Base-by-base conservation (phyloP, 2,888 invertebrate species). In the Chalcosyrphus nemorum region DNA sequence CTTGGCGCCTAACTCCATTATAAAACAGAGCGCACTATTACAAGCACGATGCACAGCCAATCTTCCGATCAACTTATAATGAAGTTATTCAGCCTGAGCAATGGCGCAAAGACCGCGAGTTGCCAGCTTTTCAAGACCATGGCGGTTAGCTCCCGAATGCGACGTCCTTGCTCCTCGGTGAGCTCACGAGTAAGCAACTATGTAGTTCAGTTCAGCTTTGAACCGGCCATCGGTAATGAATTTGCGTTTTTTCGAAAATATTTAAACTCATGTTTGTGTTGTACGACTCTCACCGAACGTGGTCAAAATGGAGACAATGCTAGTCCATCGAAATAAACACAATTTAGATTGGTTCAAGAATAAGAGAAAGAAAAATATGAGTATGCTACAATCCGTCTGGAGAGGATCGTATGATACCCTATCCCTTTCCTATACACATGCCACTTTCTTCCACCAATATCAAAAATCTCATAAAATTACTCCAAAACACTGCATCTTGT, bases 161-260 rank as follows among this genome's bases (percentile, higher is more conserved):
- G 95, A 86, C 99, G 95, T 63, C 98, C 98, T 89, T 99, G 99
- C 92, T 99, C 99, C 92, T 99, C 99, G 72, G 99, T 99, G 88
- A 99, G 93, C 92, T 99, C 99, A 91, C 99, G 95, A 92, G 98
- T 99, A 84, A 99, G 93, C 92, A 99, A 99, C 94, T 99, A n/a
- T n/a, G n/a, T n/a, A 98, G 92, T 99, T 99, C 88, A 99, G 93
- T 93, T 99, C 99, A 86, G 99, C 99, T 92, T 98, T 98, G 94
- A 99, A 99, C 88, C 99, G 97, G 91, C 99, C 99, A 93, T 99
- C 98, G 88, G 97, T 97, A 89, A 99, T 99, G 93, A 99, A 99
- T 98, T 92, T 92, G 88, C 92, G 92, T 91, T 92, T 92, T 90
- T 92, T 92, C 4, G 92, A n/a, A 92, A 91, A 92, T 91, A 89